These are phyloP conservation scores for Dascyllus trimaculatus DNA, from an alignment of 2,113 vertebrate species.

Conservation along the genomic window DNA sequence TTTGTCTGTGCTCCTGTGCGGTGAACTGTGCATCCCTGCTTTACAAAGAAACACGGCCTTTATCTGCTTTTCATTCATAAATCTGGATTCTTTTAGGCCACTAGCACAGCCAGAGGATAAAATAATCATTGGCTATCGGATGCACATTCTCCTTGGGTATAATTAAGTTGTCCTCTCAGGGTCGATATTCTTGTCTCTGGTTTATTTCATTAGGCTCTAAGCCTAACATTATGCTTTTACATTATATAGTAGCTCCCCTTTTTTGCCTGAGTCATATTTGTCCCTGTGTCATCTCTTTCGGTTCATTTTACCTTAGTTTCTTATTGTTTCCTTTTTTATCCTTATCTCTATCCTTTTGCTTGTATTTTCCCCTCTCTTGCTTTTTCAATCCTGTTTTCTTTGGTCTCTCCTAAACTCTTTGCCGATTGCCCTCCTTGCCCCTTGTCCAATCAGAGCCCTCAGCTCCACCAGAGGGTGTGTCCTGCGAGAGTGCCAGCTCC, in stretches of 20 bases:
- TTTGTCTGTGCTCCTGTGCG: constrained; percentile 50
- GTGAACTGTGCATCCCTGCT: constrained; percentile 42
- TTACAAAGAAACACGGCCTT: constrained; percentile 21
- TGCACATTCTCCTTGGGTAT: constrained; percentile 70
- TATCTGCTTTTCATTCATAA: constrained; percentile 69
- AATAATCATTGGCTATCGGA: constrained; percentile 66
- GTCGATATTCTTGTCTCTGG: constrained; percentile 73
- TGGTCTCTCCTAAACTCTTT: constrained; percentile 61
- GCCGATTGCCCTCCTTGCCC: constrained; percentile 64
- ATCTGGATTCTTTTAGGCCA: constrained; percentile 54
- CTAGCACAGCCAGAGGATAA: constrained; percentile 50
- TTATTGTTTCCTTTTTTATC: constrained; percentile 73
- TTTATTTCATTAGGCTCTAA: constrained; percentile 71
- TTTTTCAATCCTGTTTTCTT: constrained; percentile 70
- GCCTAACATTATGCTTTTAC: constrained; percentile 63
- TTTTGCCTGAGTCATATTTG: constrained; percentile 48
- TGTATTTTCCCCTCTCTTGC: constrained; percentile 84
- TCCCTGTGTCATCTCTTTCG: constrained; percentile 56
- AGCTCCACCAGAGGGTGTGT: constrained; percentile 92
- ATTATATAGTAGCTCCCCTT: constrained; percentile 50
- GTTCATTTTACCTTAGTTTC: constrained; percentile 63
- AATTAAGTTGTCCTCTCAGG: constrained; percentile 82
- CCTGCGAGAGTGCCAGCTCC: constrained; percentile 92
- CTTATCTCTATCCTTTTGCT: constrained; percentile 67
- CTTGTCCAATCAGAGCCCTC: constrained; percentile 91